phyloP scores from a whole-genome alignment of 2,888 invertebrate genomes.

The Tachina grossa region DNA sequence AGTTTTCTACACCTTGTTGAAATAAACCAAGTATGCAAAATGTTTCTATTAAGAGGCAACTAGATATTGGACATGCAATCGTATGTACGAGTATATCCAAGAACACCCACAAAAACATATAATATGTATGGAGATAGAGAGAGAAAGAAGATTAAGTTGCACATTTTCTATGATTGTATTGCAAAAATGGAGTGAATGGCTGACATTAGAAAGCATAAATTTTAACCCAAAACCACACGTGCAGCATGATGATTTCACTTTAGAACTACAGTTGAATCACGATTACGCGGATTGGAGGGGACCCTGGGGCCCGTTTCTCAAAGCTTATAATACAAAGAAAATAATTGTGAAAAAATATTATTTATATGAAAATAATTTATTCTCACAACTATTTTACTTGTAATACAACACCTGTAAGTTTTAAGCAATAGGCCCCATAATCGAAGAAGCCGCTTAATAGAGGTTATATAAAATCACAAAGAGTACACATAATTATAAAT shows the following conservation, averaged over 20 bases:
- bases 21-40: slow-evolving; percentile 59
- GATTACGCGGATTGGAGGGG: no score
- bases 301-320: no score
- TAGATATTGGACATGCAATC: slow-evolving; percentile 19
- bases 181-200: slow-evolving; percentile 1
- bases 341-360: no score
- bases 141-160: neutral
- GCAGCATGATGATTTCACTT: slow-evolving; percentile 60
- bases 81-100: no score
- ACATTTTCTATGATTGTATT: slow-evolving; percentile 21
- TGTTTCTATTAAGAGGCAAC: slow-evolving; percentile 49
- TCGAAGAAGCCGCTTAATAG: no score
- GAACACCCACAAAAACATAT: neutral
- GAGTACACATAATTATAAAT: no score
- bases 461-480: no score
- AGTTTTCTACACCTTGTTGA: slow-evolving; percentile 60
- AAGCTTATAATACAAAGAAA: no score
- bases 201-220: slow-evolving; percentile 43
- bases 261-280: neutral
- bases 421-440: no score
- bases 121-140: neutral
- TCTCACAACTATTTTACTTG: no score
- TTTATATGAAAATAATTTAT: no score
- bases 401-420: no score
- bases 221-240: slow-evolving; percentile 62